phyloP scores from a whole-genome alignment of 23 tunicate genomes.

The Oikopleura dioica region DNA sequence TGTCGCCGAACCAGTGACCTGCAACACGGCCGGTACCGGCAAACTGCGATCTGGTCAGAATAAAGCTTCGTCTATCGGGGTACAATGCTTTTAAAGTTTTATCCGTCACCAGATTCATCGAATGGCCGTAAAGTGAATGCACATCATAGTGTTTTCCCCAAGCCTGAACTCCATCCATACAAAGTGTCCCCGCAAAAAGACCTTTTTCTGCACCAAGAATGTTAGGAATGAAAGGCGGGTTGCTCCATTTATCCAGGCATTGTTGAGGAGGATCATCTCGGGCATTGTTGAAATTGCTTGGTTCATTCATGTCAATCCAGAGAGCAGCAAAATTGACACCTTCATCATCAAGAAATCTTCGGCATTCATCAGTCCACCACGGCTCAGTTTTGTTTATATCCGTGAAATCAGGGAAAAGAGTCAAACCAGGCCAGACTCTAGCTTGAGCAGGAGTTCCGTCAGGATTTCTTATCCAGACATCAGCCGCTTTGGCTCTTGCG shows the following conservation, averaged over 20 bases:
- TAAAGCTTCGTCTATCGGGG: slow-evolving; percentile 64
- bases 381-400: slow-evolving; percentile 13
- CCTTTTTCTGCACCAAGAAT: slow-evolving; percentile 17
- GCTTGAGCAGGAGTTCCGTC: slow-evolving; percentile 24
- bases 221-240: slow-evolving; percentile 65
- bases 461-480: slow-evolving; percentile 33
- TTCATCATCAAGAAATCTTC: slow-evolving; percentile 23
- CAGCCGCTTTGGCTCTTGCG: slow-evolving; percentile 23
- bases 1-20: slow-evolving; percentile 98
- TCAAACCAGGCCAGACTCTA: slow-evolving; percentile 79
- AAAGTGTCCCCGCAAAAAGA: slow-evolving; percentile 44
- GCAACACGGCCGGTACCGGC: slow-evolving; percentile 82
- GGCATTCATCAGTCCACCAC: slow-evolving; percentile 70
- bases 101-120: slow-evolving; percentile 45
- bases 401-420: slow-evolving; percentile 78
- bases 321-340: slow-evolving; percentile 40
- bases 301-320: slow-evolving; percentile 98
- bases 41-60: slow-evolving; percentile 61
- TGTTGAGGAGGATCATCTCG: slow-evolving; percentile 58
- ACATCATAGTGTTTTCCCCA: slow-evolving; percentile 48
- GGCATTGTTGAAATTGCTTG: slow-evolving; percentile 80
- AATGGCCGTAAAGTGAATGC: slow-evolving; percentile 81
- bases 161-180: slow-evolving; percentile 27
- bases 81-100: slow-evolving; percentile 22
- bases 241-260: slow-evolving; percentile 51